These are phyloP conservation scores for Apodemus agrarius DNA, from an alignment of 2,797 vertebrate genomes.

Conservation along the genomic window DNA sequence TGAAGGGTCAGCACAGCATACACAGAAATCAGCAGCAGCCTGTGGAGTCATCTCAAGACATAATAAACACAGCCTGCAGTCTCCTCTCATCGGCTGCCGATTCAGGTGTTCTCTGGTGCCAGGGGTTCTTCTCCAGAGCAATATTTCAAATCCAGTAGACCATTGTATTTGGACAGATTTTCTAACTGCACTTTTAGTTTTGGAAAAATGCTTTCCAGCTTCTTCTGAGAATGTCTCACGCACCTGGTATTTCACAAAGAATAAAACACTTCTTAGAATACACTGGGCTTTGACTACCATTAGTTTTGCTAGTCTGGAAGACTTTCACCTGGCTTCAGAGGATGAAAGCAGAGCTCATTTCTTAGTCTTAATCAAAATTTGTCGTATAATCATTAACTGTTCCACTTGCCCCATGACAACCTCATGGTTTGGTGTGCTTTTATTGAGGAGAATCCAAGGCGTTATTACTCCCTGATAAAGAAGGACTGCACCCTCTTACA, in stretches of 20 bases:
- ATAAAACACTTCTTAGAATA: slow-evolving; percentile 55
- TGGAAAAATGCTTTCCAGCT: slow-evolving; percentile 67
- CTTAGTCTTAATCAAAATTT: slow-evolving; percentile 32
- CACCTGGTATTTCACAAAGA: slow-evolving; percentile 47
- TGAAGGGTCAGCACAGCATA: slow-evolving; percentile 82
- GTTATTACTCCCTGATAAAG: slow-evolving; percentile 1
- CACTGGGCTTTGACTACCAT: slow-evolving; percentile 46
- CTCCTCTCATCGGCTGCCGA: slow-evolving; percentile 81
- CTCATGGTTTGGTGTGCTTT: background rate
- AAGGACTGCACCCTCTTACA: background rate
- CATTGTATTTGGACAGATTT: slow-evolving; percentile 77
- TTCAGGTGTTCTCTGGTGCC: slow-evolving; percentile 78
- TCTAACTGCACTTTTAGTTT: slow-evolving; percentile 69
- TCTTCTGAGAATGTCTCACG: slow-evolving; percentile 73
- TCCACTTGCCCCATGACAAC: background rate
- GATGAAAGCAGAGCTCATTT: slow-evolving; percentile 44
- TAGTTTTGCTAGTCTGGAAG: slow-evolving; percentile 54
- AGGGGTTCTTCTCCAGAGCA: slow-evolving; percentile 61
- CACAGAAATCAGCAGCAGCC: slow-evolving; percentile 81
- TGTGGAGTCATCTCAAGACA: slow-evolving; percentile 79
- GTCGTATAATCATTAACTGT: slow-evolving; percentile 37
- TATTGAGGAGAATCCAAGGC: background rate
- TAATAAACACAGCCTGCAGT: slow-evolving; percentile 83
- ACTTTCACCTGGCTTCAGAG: slow-evolving; percentile 8
- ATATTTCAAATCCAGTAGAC: slow-evolving; percentile 79